Evolutionary conservation across 2,797 vertebrate species (phyloP).

Genomic region (Eulemur albifrons): DNA sequence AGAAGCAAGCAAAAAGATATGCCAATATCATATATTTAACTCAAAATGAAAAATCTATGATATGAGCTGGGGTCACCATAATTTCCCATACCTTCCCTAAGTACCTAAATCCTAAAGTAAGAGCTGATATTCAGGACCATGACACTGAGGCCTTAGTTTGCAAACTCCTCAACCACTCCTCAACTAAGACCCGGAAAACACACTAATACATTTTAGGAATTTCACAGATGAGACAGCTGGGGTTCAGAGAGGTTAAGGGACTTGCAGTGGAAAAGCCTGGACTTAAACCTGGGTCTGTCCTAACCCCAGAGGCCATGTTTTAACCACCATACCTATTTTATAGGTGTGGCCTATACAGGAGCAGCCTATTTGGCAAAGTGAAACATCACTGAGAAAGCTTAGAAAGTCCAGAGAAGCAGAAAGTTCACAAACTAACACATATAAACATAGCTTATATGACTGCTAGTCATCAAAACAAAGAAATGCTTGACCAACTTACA

Average conservation of each 20-base stretch:
- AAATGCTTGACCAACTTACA: slow-evolving; percentile 86
- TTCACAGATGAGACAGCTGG: background rate
- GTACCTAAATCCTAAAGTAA: background rate
- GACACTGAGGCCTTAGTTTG: background rate
- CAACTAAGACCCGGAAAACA: background rate
- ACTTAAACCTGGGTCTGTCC: background rate
- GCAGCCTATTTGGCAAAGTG: background rate
- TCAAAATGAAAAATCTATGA: background rate
- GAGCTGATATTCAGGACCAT: background rate
- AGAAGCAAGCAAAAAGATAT: background rate
- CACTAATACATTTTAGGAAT: background rate
- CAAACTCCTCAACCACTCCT: background rate
- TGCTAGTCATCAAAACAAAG: slow-evolving; percentile 49
- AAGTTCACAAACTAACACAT: slow-evolving; percentile 10
- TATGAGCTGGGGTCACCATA: background rate
- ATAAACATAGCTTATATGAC: slow-evolving; percentile 18
- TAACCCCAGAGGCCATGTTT: background rate
- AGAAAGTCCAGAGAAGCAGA: slow-evolving; percentile 51
- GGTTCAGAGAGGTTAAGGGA: background rate
- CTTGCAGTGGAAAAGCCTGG: background rate
- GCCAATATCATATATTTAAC: background rate
- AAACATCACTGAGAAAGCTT: background rate
- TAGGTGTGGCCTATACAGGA: background rate
- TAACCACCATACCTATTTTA: background rate
- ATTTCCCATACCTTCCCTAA: background rate